A percentile compares a stretch with the other conserved stretches of the same genome.
Evolutionary conservation across 2,113 vertebrate genomes (phyloP).

Genomic region (Paramormyrops kingsleyae): DNA sequence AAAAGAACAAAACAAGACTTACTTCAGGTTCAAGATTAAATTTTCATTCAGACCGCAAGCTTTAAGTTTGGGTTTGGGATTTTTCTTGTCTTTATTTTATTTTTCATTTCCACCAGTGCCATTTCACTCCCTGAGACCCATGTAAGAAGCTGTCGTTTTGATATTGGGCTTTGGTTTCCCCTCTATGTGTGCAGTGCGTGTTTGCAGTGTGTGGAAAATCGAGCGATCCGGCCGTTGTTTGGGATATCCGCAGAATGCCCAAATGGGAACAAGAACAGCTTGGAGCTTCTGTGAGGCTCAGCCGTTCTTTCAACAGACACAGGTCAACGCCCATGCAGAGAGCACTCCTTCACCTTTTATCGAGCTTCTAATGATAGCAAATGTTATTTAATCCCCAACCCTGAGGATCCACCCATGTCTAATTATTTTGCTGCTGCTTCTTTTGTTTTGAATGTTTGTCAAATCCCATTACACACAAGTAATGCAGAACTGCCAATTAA

Average conservation of each 20-base stretch:
- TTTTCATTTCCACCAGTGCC: neutral
- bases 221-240: neutral
- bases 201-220: neutral
- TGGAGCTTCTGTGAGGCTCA: neutral
- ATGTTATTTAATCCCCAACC: conserved; percentile 29
- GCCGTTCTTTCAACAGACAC: conserved; percentile 17
- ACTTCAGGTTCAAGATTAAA: neutral
- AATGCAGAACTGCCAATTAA: conserved; percentile 8
- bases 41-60: neutral
- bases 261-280: conserved; percentile 3
- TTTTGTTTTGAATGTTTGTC: conserved; percentile 16
- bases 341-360: conserved; percentile 20
- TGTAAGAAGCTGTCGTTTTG: neutral
- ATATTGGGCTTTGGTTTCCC: neutral
- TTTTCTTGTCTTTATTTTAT: neutral
- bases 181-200: neutral
- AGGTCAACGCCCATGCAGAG: conserved; percentile 22
- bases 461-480: neutral
- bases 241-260: neutral
- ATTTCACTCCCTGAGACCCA: neutral
- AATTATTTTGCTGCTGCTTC: neutral
- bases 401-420: conserved; percentile 14
- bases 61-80: neutral
- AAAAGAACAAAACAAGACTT: conserved; percentile 24
- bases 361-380: conserved; percentile 24